Base-by-base conservation (phyloP, 2,113 vertebrate genomes). In the Callocephalon fimbriatum region DNA sequence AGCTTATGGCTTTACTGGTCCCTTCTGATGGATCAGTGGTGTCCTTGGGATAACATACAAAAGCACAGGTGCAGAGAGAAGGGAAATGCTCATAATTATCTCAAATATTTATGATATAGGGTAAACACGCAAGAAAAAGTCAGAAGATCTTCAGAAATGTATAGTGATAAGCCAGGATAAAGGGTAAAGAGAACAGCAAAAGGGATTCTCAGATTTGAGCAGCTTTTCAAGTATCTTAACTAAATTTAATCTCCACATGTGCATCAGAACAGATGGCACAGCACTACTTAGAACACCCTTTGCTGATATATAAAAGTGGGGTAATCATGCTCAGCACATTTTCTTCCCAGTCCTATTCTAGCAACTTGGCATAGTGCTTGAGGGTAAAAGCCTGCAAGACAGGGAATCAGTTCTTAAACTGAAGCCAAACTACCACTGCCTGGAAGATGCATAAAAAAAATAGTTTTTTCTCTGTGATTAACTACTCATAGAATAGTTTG, bases 171-270 rank as follows among this genome's bases (percentile, higher is more conserved):
- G 4, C 54, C 59, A 35, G 32, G 45, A 32, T 5, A 70, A 89
- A 73, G 16, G 8, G 4, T 3, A 76, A 14, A 74, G 19, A 72
- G 15, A 72, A 8, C 32, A 83, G 15, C 12, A 42, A 32, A 37
- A 75, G 47, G 3, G 17, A 65, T 35, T 53, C 21, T 61, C 4
- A 9, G 4, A 73, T 27, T 32, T 21, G 6, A 61, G 13, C 3
- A 27, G 3, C 0, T 26, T 50, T 50, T 50, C 15, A 0, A 67
- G 3, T 63, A 54, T 31, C 35, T 71, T 35, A 16, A n/a, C 13
- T 58, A 15, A 7, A 37, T 44, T 42, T 42, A 54, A 29, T 10
- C 9, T n/a, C 12, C 10, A 21, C 14, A 5, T 5, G 3, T 68
- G 9, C 13, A 35, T 35, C 21, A 53, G 47, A 82, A 22, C 23